Percentiles rank a stretch among this genome's conserved stretches.
Evolutionary conservation across 2,888 invertebrate genomes (phyloP).

Genomic region (Thumatha senex): DNA sequence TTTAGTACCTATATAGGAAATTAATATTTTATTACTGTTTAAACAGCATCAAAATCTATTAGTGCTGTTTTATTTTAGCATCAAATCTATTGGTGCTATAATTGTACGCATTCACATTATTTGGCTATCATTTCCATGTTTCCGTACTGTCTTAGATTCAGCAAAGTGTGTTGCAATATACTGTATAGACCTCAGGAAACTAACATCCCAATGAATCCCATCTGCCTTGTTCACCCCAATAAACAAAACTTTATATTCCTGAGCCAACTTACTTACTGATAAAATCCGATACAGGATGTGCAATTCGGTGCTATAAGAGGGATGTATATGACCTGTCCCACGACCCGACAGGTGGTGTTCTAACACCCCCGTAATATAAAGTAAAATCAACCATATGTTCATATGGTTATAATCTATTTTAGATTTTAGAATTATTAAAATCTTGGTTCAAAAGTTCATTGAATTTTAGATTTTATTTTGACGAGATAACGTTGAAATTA

Average conservation of each 20-base stretch:
- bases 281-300: constrained; percentile 62
- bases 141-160: too few species aligned
- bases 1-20: too few species aligned
- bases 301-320: constrained; percentile 71
- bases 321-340: constrained; percentile 76
- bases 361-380: constrained; percentile 33
- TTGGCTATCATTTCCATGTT: too few species aligned
- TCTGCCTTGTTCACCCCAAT: constrained; percentile 8
- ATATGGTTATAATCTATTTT: constrained; percentile 17
- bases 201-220: constrained; percentile 3
- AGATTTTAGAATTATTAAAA: neutral
- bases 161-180: neutral
- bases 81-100: too few species aligned
- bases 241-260: constrained; percentile 10
- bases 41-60: too few species aligned
- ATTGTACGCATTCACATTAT: too few species aligned
- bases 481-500: constrained; percentile 15
- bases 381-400: constrained; percentile 26
- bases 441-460: neutral
- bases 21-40: too few species aligned
- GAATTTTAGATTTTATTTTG: constrained; percentile 14
- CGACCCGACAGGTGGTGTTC: constrained; percentile 75
- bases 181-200: constrained; percentile 4
- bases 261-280: constrained; percentile 19
- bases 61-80: too few species aligned